Evolutionary conservation across 2,888 invertebrate species (phyloP).

Genomic region (Lasioglossum malachurum): DNA sequence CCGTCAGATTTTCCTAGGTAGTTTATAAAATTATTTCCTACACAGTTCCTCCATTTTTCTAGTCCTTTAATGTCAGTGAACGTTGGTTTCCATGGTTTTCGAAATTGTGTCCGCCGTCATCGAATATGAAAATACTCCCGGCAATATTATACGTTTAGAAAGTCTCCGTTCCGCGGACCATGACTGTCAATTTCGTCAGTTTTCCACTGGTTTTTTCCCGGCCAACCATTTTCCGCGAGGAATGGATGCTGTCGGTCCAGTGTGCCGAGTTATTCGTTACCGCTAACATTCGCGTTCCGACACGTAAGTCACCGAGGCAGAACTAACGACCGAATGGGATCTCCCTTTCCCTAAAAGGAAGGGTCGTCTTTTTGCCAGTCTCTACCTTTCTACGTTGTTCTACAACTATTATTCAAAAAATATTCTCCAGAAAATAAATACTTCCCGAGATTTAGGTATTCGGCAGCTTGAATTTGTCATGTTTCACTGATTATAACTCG

Average conservation of each 20-base stretch:
- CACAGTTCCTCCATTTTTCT: background rate
- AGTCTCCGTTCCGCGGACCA: background rate
- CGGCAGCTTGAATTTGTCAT: too few relatives aligned
- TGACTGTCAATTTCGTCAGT: constrained; percentile 7
- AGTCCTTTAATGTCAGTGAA: too few relatives aligned
- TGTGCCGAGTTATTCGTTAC: constrained; percentile 37
- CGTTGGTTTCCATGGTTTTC: background rate
- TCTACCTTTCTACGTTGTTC: background rate
- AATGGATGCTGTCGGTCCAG: constrained; percentile 16
- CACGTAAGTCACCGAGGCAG: constrained; percentile 44
- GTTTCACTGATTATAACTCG: too few relatives aligned
- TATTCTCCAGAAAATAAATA: too few relatives aligned
- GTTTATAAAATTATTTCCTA: background rate
- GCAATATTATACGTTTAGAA: background rate
- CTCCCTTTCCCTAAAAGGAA: constrained; percentile 41
- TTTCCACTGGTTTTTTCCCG: constrained; percentile 8
- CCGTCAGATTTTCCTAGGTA: background rate
- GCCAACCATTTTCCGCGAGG: background rate
- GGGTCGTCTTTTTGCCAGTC: constrained; percentile 27
- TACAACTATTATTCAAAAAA: too few relatives aligned
- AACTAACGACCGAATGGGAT: constrained; percentile 48
- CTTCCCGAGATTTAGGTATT: too few relatives aligned
- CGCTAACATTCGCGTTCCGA: constrained; percentile 37
- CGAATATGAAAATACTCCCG: background rate
- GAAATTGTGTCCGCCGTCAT: background rate